Base-by-base conservation (phyloP, 1,140 invertebrate species). In the Pararge aegeria region DNA sequence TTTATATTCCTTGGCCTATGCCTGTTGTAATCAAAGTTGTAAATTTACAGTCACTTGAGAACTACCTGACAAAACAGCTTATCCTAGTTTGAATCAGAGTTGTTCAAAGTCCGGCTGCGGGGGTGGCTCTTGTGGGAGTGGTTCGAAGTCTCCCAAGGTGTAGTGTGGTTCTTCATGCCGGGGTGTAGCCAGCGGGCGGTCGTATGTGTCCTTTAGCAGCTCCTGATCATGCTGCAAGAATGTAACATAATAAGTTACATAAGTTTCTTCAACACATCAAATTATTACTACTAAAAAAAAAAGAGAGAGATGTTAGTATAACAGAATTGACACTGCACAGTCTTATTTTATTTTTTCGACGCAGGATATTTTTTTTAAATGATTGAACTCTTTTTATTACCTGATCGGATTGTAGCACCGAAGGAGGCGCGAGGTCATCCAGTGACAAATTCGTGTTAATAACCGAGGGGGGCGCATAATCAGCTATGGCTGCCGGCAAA, bases 41-140 rank as follows among this genome's bases (percentile, higher is more conserved):
- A n/a, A n/a, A n/a, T n/a, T n/a, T n/a, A n/a, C n/a, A n/a, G n/a
- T n/a, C n/a, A n/a, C n/a, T n/a, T n/a, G n/a, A n/a, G n/a, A n/a
- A n/a, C n/a, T n/a, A n/a, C n/a, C n/a, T n/a, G n/a, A n/a, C n/a
- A n/a, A n/a, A n/a, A n/a, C n/a, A n/a, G n/a, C n/a, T 24, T 24
- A 24, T 24, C 24, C 3, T 24, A 24, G 24, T 24, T 2, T 7
- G 7, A 5, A 30, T 67, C 89, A 90, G 0, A 90, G 71, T 54
- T 90, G 89, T 67, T 90, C 89, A 58, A 90, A 90, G 75, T 90
- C 89, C 0, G 89, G 88, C 46, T 90, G 89, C 12, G 88, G 89
- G 15, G 85, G 79, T 0, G 89, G 89, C 59, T 90, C 89, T 53
- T 89, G 86, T 0, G 89, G 89, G 10, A 90, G 66, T 0, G 88